Conservation (phyloP, 2,888 invertebrate genomes). For the Phyllotreta cruciferae region DNA sequence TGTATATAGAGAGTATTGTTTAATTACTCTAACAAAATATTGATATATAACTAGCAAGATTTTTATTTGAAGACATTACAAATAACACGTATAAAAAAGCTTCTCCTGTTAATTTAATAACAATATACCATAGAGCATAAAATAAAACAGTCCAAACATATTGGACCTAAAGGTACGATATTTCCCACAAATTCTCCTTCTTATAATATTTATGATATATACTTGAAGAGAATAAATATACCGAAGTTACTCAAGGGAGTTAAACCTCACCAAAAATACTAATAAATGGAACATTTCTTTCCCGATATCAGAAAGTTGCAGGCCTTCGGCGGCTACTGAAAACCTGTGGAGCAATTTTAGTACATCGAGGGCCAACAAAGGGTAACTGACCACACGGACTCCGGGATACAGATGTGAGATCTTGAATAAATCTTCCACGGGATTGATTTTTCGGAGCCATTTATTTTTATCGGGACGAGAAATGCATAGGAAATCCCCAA, state of each 20-base stretch:
- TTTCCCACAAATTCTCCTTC: conserved; percentile 10
- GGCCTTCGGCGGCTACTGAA: conserved; percentile 49
- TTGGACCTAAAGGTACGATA: background rate
- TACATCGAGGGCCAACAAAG: conserved; percentile 43
- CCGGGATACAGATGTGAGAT: conserved; percentile 14
- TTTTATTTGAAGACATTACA: too few relatives aligned
- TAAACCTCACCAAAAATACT: conserved; percentile 50
- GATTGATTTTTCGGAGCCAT: conserved; percentile 23
- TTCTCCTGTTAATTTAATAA: background rate
- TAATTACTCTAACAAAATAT: too few relatives aligned
- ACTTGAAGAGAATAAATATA: conserved; percentile 29
- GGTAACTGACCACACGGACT: conserved; percentile 38
- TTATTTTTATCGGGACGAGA: conserved; percentile 21
- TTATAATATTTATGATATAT: conserved; percentile 29
- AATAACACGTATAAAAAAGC: too few relatives aligned
- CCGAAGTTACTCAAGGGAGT: conserved; percentile 39
- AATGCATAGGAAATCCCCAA: conserved; percentile 24
- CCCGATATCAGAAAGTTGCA: conserved; percentile 55
- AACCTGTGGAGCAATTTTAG: conserved; percentile 54
- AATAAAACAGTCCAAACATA: too few relatives aligned
- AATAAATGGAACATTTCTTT: conserved; percentile 56
- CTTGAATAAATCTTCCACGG: conserved; percentile 25
- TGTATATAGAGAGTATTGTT: too few relatives aligned
- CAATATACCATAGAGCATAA: background rate
- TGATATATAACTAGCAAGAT: too few relatives aligned